These are phyloP conservation scores for Bos indicus DNA, from an alignment of 2,113 vertebrate species.

Conservation along the genomic window DNA sequence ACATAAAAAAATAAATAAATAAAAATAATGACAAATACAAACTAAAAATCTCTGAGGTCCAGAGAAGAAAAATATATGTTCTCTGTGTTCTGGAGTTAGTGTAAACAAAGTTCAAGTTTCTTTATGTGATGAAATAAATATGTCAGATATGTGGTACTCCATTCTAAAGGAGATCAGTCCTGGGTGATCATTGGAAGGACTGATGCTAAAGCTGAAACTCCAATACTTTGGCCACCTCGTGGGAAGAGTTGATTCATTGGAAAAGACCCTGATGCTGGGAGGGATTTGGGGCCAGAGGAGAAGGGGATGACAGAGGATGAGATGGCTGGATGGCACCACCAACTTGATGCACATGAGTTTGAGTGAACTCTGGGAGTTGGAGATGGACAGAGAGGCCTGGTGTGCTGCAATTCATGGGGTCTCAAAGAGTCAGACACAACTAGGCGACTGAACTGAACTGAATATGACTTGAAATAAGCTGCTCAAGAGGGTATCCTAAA, in stretches of 20 bases:
- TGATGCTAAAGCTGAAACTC: no score
- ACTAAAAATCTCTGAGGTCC: neutral
- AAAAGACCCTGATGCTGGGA: no score
- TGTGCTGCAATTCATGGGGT: fast-evolving
- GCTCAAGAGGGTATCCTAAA: neutral
- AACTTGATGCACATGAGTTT: fast-evolving
- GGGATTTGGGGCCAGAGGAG: no score
- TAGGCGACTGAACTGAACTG: no score
- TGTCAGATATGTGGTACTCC: neutral
- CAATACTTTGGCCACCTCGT: no score
- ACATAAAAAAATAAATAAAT: no score
- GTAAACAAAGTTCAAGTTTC: neutral
- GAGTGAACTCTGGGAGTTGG: no score
- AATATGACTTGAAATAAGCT: neutral
- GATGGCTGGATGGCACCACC: no score
- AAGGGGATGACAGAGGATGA: no score
- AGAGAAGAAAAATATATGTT: neutral
- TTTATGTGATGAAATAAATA: neutral
- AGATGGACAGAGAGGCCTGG: no score
- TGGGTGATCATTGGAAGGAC: no score
- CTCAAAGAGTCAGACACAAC: fast-evolving
- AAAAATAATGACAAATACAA: neutral
- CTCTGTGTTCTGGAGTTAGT: neutral
- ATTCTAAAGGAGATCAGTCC: neutral
- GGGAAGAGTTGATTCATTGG: fast-evolving